These are phyloP conservation scores for Sphaerodactylus townsendi DNA, from an alignment of 2,113 vertebrate species.

Conservation along the genomic window DNA sequence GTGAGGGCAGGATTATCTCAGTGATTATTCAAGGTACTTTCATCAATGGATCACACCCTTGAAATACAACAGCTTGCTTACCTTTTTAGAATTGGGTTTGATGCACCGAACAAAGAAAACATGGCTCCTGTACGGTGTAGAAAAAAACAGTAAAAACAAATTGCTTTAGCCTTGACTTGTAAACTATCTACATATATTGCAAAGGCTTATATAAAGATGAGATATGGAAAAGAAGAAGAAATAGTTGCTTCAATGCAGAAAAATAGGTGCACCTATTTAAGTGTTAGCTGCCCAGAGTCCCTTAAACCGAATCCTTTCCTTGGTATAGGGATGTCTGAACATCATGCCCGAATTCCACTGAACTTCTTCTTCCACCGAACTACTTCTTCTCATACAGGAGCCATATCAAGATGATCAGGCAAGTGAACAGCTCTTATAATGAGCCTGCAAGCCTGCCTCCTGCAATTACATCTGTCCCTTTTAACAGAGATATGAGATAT, in stretches of 20 bases:
- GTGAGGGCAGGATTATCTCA: neutral
- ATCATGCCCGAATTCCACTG: too few species aligned
- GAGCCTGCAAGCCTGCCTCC: neutral
- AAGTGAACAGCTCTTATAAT: neutral
- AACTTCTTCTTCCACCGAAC: too few species aligned
- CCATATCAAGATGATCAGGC: neutral
- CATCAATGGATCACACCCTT: neutral
- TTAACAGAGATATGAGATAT: neutral
- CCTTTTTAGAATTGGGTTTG: constrained; percentile 86
- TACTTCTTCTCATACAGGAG: neutral
- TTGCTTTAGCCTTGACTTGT: neutral
- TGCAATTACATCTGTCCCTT: too few species aligned
- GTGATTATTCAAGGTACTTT: neutral
- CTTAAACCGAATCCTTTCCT: neutral
- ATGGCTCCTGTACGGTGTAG: constrained; percentile 76
- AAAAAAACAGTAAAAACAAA: neutral
- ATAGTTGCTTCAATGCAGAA: neutral
- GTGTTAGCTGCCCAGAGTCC: neutral
- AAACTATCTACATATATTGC: neutral
- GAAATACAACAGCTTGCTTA: constrained; percentile 53
- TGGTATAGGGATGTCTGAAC: neutral
- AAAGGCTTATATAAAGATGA: neutral
- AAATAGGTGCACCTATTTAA: neutral
- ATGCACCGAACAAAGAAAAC: constrained; percentile 86
- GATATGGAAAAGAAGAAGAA: neutral